Percentiles rank a stretch among this genome's conserved stretches.
Conservation (phyloP, 2,888 invertebrate species). For the Tetragonisca angustula region DNA sequence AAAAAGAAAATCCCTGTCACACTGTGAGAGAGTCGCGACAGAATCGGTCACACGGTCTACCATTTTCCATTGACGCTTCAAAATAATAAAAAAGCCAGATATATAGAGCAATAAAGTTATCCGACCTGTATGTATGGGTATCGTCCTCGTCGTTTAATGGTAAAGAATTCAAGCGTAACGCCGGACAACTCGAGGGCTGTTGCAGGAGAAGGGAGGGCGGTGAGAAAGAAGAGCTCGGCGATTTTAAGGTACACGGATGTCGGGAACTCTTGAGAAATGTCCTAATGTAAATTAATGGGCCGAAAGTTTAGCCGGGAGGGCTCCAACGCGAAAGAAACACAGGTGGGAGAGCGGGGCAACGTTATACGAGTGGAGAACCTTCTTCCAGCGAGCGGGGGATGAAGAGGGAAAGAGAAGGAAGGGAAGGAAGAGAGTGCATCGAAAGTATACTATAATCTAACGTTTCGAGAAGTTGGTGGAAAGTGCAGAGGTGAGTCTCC, state of each 20-base stretch:
- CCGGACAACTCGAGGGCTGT: constrained; percentile 53
- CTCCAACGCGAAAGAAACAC: constrained; percentile 70
- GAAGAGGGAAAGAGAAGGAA: neutral
- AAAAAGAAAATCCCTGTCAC: neutral
- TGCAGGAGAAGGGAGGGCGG: constrained; percentile 25
- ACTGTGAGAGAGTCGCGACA: neutral
- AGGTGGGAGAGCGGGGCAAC: constrained; percentile 59
- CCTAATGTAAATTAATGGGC: constrained; percentile 81
- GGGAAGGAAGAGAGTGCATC: constrained; percentile 21
- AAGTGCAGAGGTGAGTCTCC: constrained; percentile 66
- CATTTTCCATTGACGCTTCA: neutral
- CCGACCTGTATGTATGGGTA: constrained; percentile 22
- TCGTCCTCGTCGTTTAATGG: constrained; percentile 59
- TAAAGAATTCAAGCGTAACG: constrained; percentile 65
- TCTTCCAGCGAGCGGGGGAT: constrained; percentile 25
- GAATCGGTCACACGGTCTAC: neutral
- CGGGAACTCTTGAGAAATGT: constrained; percentile 76
- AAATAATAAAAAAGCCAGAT: constrained; percentile 45
- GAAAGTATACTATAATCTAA: constrained; percentile 71
- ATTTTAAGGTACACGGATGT: constrained; percentile 67
- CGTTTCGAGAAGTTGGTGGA: constrained; percentile 71
- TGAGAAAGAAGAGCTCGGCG: constrained; percentile 69
- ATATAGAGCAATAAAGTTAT: constrained; percentile 45
- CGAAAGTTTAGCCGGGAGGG: constrained; percentile 75
- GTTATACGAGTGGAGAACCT: constrained; percentile 65